phyloP scores from a whole-genome alignment of 2,797 vertebrate species.

The Ambastaia sidthimunki region DNA sequence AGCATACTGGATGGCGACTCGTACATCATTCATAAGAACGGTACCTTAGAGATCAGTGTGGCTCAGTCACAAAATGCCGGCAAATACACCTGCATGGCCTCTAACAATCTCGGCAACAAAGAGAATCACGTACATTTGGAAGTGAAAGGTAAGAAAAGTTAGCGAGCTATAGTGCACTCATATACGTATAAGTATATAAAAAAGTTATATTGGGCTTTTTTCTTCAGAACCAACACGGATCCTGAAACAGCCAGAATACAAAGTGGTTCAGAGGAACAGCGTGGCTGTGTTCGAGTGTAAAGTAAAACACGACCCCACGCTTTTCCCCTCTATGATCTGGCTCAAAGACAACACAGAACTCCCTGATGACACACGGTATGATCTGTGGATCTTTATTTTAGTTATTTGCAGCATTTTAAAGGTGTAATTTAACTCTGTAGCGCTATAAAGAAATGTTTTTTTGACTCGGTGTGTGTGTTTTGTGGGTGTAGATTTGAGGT shows the following conservation, averaged over 20 bases:
- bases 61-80: slow-evolving; percentile 86
- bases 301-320: slow-evolving; percentile 90
- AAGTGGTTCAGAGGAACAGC: slow-evolving; percentile 84
- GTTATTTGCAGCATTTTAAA: neutral
- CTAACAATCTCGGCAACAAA: slow-evolving; percentile 87
- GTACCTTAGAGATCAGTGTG: slow-evolving; percentile 90
- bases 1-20: slow-evolving; percentile 81
- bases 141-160: slow-evolving; percentile 88
- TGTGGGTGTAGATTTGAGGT: slow-evolving; percentile 81
- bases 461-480: neutral
- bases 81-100: slow-evolving; percentile 91
- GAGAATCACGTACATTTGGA: slow-evolving; percentile 91
- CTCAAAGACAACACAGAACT: slow-evolving; percentile 86
- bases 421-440: neutral
- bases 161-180: neutral
- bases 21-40: slow-evolving; percentile 89
- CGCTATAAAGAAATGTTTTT: neutral
- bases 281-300: slow-evolving; percentile 89
- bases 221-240: slow-evolving; percentile 91
- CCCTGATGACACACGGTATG: slow-evolving; percentile 86
- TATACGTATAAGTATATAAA: neutral
- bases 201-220: neutral
- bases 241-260: slow-evolving; percentile 90
- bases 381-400: neutral
- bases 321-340: slow-evolving; percentile 85